These are phyloP conservation scores for Adelosebastes latens DNA, from an alignment of 2,797 vertebrate species.

Conservation along the genomic window DNA sequence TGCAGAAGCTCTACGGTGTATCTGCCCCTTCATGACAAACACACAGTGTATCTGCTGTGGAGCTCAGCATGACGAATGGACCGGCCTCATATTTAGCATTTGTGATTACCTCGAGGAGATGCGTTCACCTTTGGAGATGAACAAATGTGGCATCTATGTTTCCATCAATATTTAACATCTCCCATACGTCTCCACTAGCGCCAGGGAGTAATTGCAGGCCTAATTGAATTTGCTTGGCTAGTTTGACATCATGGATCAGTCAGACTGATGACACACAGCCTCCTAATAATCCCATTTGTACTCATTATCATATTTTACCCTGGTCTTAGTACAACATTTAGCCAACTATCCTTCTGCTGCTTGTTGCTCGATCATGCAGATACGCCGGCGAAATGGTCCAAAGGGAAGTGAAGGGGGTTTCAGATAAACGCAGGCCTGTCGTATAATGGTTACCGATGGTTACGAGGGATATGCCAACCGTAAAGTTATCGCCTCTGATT, in stretches of 20 bases:
- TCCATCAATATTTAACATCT: constrained; percentile 85
- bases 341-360: constrained; percentile 57
- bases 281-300: constrained; percentile 85
- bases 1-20: not conserved
- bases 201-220: constrained; percentile 82
- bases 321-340: constrained; percentile 72
- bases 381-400: not conserved
- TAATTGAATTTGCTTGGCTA: constrained; percentile 89
- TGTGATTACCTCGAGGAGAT: constrained; percentile 79
- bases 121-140: constrained; percentile 83
- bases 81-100: constrained; percentile 62
- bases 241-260: constrained; percentile 84
- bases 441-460: not conserved
- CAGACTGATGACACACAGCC: constrained; percentile 83
- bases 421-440: not conserved
- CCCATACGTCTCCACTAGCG: constrained; percentile 83
- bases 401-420: constrained; percentile 13
- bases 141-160: constrained; percentile 83
- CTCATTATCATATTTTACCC: constrained; percentile 83
- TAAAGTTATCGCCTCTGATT: not conserved
- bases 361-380: constrained; percentile 3
- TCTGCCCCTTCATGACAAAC: not conserved
- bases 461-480: not conserved
- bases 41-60: not conserved
- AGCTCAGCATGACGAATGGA: constrained; percentile 46